Conservation (phyloP, 2,113 vertebrate genomes). For the Bagarius yarrelli region DNA sequence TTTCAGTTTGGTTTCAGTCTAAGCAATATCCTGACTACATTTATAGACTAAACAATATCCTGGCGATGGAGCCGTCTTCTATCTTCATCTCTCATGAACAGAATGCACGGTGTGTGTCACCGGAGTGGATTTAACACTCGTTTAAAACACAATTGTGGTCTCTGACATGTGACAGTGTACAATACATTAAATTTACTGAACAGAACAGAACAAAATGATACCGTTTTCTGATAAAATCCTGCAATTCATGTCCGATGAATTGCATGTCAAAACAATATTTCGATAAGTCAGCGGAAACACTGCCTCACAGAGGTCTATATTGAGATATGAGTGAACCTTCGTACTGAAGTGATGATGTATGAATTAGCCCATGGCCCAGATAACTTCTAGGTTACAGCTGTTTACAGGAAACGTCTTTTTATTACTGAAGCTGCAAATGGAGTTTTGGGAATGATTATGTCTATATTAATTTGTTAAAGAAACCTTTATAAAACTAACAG, state of each 20-base stretch:
- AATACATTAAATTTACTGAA: too few species aligned
- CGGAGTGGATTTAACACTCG: not conserved
- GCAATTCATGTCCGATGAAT: too few species aligned
- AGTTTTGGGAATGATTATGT: not conserved
- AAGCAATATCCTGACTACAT: conserved; percentile 1
- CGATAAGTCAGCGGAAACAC: not conserved
- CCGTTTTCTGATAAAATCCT: not conserved
- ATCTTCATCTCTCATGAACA: not conserved
- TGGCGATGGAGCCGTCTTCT: too few species aligned
- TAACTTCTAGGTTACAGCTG: not conserved
- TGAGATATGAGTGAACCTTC: not conserved
- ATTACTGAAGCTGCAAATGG: not conserved
- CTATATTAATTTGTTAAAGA: not conserved
- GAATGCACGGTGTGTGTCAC: not conserved
- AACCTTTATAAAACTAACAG: not conserved
- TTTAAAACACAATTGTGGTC: not conserved
- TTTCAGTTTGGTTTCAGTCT: not conserved
- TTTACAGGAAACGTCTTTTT: not conserved
- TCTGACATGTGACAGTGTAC: not conserved
- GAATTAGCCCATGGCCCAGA: conserved; percentile 3
- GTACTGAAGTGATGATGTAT: not conserved
- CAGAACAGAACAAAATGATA: not conserved
- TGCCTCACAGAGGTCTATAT: not conserved
- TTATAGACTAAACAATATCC: conserved; percentile 9
- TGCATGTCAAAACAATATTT: not conserved